Evolutionary conservation across 2,888 invertebrate species (phyloP).

Genomic region (Tortrix viridana): DNA sequence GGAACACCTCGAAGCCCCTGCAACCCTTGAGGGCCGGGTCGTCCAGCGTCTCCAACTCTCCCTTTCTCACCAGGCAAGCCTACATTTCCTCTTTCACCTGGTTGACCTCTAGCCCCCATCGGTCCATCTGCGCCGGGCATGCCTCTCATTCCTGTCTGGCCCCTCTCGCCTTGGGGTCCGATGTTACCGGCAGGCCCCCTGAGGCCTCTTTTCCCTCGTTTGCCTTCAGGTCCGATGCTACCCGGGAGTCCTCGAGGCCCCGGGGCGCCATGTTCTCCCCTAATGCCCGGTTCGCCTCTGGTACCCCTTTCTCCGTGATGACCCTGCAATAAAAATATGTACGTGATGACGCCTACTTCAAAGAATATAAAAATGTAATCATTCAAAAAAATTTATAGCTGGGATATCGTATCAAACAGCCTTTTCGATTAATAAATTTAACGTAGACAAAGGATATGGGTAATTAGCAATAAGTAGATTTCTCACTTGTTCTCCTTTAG

Average conservation of each 20-base stretch:
- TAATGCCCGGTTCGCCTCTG: constrained; percentile 90
- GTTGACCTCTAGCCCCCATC: constrained; percentile 89
- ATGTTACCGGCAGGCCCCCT: constrained; percentile 89
- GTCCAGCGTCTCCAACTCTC: constrained; percentile 84
- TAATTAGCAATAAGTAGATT: not conserved
- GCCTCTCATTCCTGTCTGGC: constrained; percentile 86
- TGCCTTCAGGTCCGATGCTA: constrained; percentile 89
- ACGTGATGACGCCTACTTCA: no score
- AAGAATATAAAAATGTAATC: no score
- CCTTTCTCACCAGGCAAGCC: constrained; percentile 84
- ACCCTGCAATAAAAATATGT: constrained; percentile 80
- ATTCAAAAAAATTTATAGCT: not conserved
- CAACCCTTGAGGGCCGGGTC: constrained; percentile 87
- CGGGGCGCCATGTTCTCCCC: constrained; percentile 89
- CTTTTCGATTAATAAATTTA: no score
- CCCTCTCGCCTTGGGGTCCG: constrained; percentile 91
- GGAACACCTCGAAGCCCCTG: constrained; percentile 86
- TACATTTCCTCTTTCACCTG: constrained; percentile 87
- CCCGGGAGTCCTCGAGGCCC: constrained; percentile 92
- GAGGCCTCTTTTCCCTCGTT: constrained; percentile 91
- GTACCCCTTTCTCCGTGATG: constrained; percentile 90
- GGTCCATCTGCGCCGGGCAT: constrained; percentile 91
- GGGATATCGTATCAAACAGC: no score
- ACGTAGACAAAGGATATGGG: no score
- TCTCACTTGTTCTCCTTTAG: constrained; percentile 88